phyloP scores from a whole-genome alignment of 2,888 invertebrate species.

The Conchocele bisecta region DNA sequence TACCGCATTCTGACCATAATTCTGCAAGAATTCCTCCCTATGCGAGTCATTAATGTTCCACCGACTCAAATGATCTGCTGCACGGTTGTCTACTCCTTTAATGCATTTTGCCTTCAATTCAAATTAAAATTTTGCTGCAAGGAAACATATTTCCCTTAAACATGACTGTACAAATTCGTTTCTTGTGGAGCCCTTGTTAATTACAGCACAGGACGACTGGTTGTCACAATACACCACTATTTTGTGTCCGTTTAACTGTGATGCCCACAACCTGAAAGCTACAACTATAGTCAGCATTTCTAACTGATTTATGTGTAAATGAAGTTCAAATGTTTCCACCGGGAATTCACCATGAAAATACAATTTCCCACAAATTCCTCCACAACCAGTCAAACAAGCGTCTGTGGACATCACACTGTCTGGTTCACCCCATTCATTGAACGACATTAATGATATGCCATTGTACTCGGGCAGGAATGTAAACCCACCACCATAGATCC shows the following conservation, averaged over 20 bases:
- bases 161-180: no score
- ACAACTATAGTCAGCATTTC: neutral
- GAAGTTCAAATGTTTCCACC: neutral
- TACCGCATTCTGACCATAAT: no score
- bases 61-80: no score
- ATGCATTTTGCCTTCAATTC: no score
- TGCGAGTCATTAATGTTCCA: no score
- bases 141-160: no score
- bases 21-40: no score
- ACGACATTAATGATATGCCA: neutral
- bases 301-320: neutral
- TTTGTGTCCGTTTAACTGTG: neutral
- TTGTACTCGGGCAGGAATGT: neutral
- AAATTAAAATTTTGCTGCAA: no score
- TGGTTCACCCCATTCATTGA: neutral
- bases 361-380: neutral
- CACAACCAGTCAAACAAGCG: neutral
- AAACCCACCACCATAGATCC: neutral
- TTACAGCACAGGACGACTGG: no score
- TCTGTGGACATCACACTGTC: neutral
- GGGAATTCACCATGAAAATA: constrained; percentile 6
- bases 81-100: no score
- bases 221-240: neutral
- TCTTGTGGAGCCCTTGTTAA: no score
- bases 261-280: neutral